Evolutionary conservation across 2,797 vertebrate species (phyloP), one percentile per base, ranked within the genome.

Genomic region (Pelobates cultripes): DNA sequence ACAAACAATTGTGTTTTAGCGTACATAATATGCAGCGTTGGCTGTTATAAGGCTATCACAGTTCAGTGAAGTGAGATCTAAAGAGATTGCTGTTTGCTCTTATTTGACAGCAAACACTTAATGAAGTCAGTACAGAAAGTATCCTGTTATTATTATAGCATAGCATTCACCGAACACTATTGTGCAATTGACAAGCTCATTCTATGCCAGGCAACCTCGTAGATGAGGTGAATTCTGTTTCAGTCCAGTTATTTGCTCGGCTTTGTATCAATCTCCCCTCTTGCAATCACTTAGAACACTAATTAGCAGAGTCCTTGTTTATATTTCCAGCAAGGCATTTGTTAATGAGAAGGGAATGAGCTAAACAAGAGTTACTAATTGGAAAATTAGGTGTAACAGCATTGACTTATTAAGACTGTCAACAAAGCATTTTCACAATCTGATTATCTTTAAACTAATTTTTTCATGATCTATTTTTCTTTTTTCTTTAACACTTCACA

Each of bases 221-320:
- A 8, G 9, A 66, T 0, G 73, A n/a, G 7, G 14, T 66, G 72
- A 51, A 60, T 0, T 3, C 55, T 63, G 10, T 64, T 42, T 70
- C 70, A 85, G 80, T 51, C 3, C 79, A 70, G 71, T 45, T 74
- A 75, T 73, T 68, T 28, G 14, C 76, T 83, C 79, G 40, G 40
- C 1, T 86, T 82, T 14, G 53, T 87, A 86, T 88, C 84, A 78
- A 85, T 86, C 84, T 85, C 3, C 78, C 5, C 77, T 42, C 8
- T 60, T 14, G 44, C 3, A 60, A 73, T 68, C 40, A 79, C 81
- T 85, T 84, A 69, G 47, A 77, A 81, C 68, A 61, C 7, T 73
- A 82, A 86, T 63, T 71, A 80, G 71, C 53, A 53, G 43, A 4
- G 66, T 53, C 67, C 28, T 78, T 63, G 66, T 85, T 87, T 82